A percentile compares a stretch with the other conserved stretches of the same genome.
These are phyloP conservation scores for Ctenopoma kingsleyae DNA, from an alignment of 2,797 vertebrate genomes.

Conservation along the genomic window DNA sequence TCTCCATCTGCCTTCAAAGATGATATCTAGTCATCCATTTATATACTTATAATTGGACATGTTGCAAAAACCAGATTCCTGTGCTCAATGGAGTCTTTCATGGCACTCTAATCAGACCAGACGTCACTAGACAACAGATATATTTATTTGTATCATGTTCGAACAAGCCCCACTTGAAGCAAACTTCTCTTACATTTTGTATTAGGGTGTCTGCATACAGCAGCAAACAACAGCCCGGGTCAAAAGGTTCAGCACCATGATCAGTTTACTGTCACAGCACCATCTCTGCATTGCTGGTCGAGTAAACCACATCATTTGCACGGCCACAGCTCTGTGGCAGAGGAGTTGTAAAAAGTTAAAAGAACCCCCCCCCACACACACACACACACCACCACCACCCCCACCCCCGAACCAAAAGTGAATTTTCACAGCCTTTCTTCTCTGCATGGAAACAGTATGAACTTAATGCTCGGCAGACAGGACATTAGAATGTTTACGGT, in stretches of 20 bases:
- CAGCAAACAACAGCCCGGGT: slow-evolving; percentile 72
- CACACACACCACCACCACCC: not conserved
- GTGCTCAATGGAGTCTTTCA: slow-evolving; percentile 78
- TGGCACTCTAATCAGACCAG: slow-evolving; percentile 66
- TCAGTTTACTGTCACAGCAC: slow-evolving; percentile 51
- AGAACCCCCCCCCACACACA: slow-evolving; percentile 30
- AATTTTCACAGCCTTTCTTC: slow-evolving; percentile 68
- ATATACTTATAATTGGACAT: slow-evolving; percentile 73
- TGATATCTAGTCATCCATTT: slow-evolving; percentile 68
- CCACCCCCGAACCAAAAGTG: slow-evolving; percentile 37
- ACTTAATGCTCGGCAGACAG: slow-evolving; percentile 66
- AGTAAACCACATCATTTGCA: slow-evolving; percentile 55
- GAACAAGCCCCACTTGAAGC: slow-evolving; percentile 76
- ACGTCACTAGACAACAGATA: slow-evolving; percentile 72
- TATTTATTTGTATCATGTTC: slow-evolving; percentile 78
- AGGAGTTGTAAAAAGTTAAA: slow-evolving; percentile 71
- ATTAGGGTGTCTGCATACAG: slow-evolving; percentile 60
- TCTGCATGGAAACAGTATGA: slow-evolving; percentile 60
- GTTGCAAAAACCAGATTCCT: slow-evolving; percentile 80
- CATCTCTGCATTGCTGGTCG: slow-evolving; percentile 40
- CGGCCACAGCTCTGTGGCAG: slow-evolving; percentile 48
- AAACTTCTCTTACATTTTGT: slow-evolving; percentile 65
- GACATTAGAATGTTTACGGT: slow-evolving; percentile 75
- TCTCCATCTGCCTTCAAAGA: slow-evolving; percentile 63
- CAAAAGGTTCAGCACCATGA: slow-evolving; percentile 60